Evolutionary conservation across 2,113 vertebrate species (phyloP).

Genomic region (Redunca redunca): DNA sequence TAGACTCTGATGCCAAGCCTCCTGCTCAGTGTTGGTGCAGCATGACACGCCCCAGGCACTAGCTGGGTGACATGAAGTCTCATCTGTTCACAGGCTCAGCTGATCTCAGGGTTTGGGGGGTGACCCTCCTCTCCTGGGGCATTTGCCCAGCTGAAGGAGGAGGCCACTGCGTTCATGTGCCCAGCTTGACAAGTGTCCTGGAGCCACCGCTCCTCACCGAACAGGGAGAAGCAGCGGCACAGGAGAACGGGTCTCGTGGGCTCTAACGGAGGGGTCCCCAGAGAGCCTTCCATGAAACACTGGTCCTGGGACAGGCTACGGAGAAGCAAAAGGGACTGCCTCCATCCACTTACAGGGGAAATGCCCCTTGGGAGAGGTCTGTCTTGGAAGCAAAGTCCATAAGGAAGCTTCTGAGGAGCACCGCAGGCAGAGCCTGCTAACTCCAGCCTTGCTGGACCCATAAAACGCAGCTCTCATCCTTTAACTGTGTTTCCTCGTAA

Average conservation of each 20-base stretch:
- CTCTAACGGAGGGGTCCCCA: neutral
- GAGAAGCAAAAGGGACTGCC: neutral
- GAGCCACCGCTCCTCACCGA: fast-evolving
- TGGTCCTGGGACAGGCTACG: neutral
- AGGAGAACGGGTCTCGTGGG: neutral
- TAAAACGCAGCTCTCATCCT: neutral
- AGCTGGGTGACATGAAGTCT: neutral
- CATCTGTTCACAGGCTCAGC: too few species aligned
- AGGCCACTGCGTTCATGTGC: too few species aligned
- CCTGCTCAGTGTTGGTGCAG: neutral
- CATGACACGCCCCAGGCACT: neutral
- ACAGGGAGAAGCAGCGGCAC: neutral
- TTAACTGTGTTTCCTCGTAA: neutral
- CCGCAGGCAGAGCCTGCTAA: neutral
- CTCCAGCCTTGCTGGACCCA: neutral
- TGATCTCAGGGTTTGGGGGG: fast-evolving
- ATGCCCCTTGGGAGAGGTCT: neutral
- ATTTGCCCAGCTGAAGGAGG: neutral
- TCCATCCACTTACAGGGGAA: neutral
- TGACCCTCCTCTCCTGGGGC: neutral
- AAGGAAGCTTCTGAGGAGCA: neutral
- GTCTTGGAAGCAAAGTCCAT: neutral
- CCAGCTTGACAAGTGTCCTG: too few species aligned
- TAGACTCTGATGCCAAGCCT: neutral
- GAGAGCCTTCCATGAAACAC: neutral